phyloP scores from a whole-genome alignment of 2,888 invertebrate genomes.

The Harpalus rufipes region DNA sequence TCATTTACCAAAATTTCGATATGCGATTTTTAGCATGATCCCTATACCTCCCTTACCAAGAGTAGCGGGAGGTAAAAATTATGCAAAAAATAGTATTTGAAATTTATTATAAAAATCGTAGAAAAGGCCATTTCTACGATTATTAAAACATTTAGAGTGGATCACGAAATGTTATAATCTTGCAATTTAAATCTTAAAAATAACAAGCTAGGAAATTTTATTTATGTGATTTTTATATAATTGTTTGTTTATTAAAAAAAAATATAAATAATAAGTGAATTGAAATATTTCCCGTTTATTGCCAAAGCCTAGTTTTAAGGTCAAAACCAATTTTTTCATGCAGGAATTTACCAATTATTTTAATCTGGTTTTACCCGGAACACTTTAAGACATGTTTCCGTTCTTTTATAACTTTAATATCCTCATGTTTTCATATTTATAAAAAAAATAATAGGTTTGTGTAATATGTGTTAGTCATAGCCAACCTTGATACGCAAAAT shows the following conservation, averaged over 20 bases:
- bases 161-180: too few species aligned
- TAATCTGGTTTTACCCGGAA: conserved; percentile 25
- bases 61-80: too few species aligned
- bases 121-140: too few species aligned
- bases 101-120: too few species aligned
- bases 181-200: too few species aligned
- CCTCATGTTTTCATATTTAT: not conserved
- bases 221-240: not conserved
- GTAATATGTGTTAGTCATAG: conserved; percentile 13
- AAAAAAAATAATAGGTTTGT: conserved; percentile 28
- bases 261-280: not conserved
- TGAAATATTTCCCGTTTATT: not conserved
- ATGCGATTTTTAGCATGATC: too few species aligned
- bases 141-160: too few species aligned
- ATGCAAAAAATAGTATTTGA: too few species aligned
- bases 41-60: too few species aligned
- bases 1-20: too few species aligned
- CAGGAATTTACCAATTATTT: conserved; percentile 3
- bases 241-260: not conserved
- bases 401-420: conserved; percentile 13
- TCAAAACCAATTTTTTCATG: not conserved
- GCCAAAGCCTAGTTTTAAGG: not conserved
- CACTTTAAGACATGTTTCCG: not conserved
- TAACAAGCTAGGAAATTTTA: too few species aligned
- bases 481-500: conserved; percentile 27